Percentiles rank a stretch among this genome's conserved stretches.
phyloP scores from a whole-genome alignment of 2,797 vertebrate genomes.

The Chaetodon trifasciatus region DNA sequence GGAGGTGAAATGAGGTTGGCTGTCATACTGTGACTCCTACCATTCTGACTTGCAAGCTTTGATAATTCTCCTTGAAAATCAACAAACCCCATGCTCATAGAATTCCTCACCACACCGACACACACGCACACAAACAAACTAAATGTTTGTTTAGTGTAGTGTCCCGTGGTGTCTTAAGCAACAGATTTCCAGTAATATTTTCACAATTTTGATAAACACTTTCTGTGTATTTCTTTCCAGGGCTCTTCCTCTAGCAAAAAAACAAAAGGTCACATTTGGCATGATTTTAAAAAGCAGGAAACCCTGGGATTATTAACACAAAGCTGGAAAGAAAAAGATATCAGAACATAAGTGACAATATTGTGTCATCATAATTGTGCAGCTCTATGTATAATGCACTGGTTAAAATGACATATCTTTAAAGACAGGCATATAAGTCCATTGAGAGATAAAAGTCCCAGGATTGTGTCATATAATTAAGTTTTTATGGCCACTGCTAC shows the following conservation, averaged over 20 bases:
- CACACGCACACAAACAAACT: neutral
- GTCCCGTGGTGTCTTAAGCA: neutral
- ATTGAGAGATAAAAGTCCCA: neutral
- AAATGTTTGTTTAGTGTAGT: too few species aligned
- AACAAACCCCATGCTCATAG: slow-evolving; percentile 32
- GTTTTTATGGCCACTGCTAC: slow-evolving; percentile 31
- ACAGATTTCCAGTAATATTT: neutral
- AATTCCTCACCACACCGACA: neutral
- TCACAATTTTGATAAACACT: neutral
- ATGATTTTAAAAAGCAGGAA: neutral
- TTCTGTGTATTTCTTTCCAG: too few species aligned
- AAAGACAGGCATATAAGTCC: neutral
- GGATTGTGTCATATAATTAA: neutral
- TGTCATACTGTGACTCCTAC: slow-evolving; percentile 19
- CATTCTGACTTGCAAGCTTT: slow-evolving; percentile 40
- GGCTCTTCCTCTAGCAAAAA: neutral
- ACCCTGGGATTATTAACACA: neutral
- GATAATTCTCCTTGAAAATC: slow-evolving; percentile 48
- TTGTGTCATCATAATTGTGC: neutral
- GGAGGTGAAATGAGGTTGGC: neutral
- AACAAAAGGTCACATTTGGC: neutral
- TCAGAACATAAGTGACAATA: neutral
- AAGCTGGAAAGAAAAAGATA: neutral
- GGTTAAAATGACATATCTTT: neutral
- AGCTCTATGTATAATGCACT: neutral